Base-by-base conservation (phyloP, 2,888 invertebrate species). In the Epistrophella euchroma region DNA sequence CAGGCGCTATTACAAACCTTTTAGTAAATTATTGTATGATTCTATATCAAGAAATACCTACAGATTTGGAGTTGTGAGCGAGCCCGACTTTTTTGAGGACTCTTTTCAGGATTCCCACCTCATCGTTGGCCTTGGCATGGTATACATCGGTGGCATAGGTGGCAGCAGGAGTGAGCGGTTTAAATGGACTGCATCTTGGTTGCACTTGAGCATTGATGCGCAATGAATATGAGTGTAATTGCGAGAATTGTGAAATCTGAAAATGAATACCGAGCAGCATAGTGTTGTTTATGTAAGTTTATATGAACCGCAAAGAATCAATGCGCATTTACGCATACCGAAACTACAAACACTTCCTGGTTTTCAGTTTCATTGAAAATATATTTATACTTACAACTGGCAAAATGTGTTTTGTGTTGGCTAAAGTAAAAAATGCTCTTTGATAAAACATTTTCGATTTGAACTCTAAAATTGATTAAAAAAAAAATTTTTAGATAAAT, bases 81-180 rank as follows among this genome's bases (percentile, higher is more conserved):
- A 94, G 94, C 4, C 94, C 94, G 25, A 95, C 93, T 90, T 94
- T 94, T 89, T 94, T 94, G 90, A 95, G 93, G 78, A 95, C 94
- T 87, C 94, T 94, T 86, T 94, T 94, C 0, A 95, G 90, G 89
- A 94, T 93, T 72, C 94, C 92, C 47, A 93, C 93, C 87, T 93
- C 93, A 35, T 93, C 90, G 79, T 40, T 25, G 60, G 22, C 60
- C 60, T 40, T 84, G 60, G 22, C 81, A 17, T 66, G 78, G 35
- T 90, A 88, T 0, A 90, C 88, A 17, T 89, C 89, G 17, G 88
- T 81, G 28, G 90, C 88, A 75, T 71, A 89, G 64, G 15, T 79
- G 88, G 72, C 90, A 88, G 50, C 79, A 40, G 15, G 25, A 70
- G 75, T 81, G 76, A 78, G 25, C 15, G 11, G n/a, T 19, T 62